phyloP scores from a whole-genome alignment of 2,797 vertebrate species.

The Peromyscus attwateri region DNA sequence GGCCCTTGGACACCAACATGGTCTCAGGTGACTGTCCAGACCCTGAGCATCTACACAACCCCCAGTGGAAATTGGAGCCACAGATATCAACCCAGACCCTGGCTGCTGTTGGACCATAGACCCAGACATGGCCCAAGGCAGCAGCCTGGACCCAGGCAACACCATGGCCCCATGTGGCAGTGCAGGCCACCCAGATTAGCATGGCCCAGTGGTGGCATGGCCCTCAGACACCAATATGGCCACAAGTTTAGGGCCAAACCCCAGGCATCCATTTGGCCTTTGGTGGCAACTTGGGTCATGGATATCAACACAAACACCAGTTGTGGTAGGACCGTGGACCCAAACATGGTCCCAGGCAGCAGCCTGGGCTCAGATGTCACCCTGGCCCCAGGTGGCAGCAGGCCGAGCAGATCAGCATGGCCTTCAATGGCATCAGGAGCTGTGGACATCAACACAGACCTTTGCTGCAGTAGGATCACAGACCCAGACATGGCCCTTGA shows the following conservation, averaged over 20 bases:
- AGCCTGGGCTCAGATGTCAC: not conserved
- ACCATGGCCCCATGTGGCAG: not conserved
- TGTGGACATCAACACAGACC: no score
- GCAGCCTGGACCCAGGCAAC: not conserved
- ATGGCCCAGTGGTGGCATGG: no score
- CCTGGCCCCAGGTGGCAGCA: no score
- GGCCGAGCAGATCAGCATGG: no score
- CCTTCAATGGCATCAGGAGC: no score
- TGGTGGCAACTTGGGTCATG: not conserved
- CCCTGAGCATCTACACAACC: not conserved
- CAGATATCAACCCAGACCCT: not conserved
- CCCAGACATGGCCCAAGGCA: not conserved
- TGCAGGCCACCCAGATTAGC: not conserved
- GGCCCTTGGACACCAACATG: not conserved
- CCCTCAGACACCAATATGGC: not conserved
- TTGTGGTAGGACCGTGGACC: not conserved
- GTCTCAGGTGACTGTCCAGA: not conserved
- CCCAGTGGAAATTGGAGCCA: not conserved
- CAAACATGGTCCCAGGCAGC: not conserved
- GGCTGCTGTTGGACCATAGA: not conserved
- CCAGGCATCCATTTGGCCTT: not conserved
- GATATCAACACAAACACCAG: not conserved
- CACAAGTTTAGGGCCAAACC: not conserved
- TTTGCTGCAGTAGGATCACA: no score
- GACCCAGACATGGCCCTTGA: no score